phyloP scores from a whole-genome alignment of 1,140 invertebrate species.

The Zaprionus capensis region DNA sequence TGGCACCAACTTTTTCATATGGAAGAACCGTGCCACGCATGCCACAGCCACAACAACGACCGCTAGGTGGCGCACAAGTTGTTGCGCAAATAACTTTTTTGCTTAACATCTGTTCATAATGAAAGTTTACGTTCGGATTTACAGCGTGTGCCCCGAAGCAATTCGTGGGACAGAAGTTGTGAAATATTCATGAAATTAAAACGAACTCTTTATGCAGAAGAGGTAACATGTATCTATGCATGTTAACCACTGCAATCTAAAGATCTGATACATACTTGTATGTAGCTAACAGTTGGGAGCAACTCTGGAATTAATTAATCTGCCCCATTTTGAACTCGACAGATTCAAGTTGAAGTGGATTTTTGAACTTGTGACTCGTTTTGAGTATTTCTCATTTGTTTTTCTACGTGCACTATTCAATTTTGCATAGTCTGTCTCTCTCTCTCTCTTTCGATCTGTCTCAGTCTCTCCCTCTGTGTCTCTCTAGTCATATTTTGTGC shows the following conservation, averaged over 20 bases:
- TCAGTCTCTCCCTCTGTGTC: background rate
- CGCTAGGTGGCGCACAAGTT: constrained; percentile 3
- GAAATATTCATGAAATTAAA: constrained; percentile 8
- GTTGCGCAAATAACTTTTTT: background rate
- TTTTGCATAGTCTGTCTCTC: background rate
- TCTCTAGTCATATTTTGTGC: background rate
- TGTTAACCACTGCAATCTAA: background rate
- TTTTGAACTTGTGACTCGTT: background rate
- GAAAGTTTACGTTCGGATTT: constrained; percentile 1
- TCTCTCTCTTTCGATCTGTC: too few relatives aligned
- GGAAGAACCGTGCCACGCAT: background rate
- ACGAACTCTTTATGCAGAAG: background rate
- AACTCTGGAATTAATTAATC: too few relatives aligned
- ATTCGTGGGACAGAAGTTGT: background rate
- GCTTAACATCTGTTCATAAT: constrained; percentile 7
- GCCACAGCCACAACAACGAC: background rate
- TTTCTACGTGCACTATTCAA: background rate
- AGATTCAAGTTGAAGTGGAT: too few relatives aligned
- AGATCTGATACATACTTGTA: background rate
- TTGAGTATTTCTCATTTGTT: background rate
- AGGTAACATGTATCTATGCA: background rate
- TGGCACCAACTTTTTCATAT: background rate
- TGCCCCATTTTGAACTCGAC: too few relatives aligned
- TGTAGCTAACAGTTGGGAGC: background rate
- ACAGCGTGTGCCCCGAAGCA: background rate